Evolutionary conservation across 2,113 vertebrate genomes (phyloP).

Genomic region (Elephas maximus): DNA sequence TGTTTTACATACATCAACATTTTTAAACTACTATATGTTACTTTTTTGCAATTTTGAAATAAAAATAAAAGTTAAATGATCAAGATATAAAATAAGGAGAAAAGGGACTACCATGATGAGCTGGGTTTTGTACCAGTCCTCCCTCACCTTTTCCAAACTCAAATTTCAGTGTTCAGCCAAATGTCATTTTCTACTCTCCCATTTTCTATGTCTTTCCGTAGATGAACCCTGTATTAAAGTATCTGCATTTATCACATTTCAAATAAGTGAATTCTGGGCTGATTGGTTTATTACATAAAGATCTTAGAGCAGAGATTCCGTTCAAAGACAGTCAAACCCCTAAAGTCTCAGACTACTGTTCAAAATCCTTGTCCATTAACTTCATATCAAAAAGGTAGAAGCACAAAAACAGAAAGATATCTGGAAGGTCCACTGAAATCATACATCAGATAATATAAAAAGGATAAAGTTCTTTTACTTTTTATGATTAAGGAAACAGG

Average conservation of each 20-base stretch:
- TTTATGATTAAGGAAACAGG: constrained; percentile 40
- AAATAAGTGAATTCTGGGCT: constrained; percentile 34
- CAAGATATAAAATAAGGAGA: constrained; percentile 1
- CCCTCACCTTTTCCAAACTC: background rate
- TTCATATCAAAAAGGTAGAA: background rate
- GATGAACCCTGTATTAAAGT: background rate
- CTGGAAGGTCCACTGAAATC: constrained; percentile 41
- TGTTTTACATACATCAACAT: background rate
- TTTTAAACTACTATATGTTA: constrained; percentile 19
- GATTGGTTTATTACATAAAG: constrained; percentile 39
- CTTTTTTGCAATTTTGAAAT: constrained; percentile 23
- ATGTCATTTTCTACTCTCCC: background rate
- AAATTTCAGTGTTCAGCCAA: constrained; percentile 44
- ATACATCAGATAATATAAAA: constrained; percentile 7
- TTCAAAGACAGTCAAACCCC: background rate
- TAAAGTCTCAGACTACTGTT: constrained; percentile 13
- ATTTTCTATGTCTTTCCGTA: constrained; percentile 7
- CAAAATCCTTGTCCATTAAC: constrained; percentile 17
- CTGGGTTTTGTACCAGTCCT: background rate
- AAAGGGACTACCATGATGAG: background rate
- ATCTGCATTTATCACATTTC: background rate
- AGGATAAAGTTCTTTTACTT: constrained; percentile 20
- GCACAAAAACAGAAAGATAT: constrained; percentile 46
- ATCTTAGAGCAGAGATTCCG: constrained; percentile 37
- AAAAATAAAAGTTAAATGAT: constrained; percentile 17